Percentiles rank a stretch among this genome's conserved stretches.
phyloP scores from a whole-genome alignment of 2,888 invertebrate genomes.

The Acleris laterana region DNA sequence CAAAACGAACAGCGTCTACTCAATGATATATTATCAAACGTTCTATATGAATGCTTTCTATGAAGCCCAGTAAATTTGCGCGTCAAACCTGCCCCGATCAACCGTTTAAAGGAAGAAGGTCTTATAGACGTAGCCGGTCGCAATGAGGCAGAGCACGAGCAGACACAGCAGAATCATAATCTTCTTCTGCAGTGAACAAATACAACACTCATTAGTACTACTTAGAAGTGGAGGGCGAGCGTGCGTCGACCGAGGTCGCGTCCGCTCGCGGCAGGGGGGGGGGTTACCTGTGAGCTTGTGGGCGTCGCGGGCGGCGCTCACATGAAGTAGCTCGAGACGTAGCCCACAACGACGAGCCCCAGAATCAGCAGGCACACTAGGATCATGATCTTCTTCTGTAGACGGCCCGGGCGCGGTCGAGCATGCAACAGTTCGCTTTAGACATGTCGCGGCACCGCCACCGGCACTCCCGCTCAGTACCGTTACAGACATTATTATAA shows the following conservation, averaged over 20 bases:
- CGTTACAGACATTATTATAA: constrained; percentile 41
- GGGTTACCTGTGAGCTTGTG: constrained; percentile 77
- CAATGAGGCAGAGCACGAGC: constrained; percentile 90
- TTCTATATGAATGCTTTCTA: constrained; percentile 65
- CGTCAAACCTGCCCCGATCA: constrained; percentile 77
- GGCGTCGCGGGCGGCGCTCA: constrained; percentile 69
- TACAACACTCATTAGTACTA: constrained; percentile 76
- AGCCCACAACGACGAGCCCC: constrained; percentile 90
- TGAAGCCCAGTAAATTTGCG: constrained; percentile 61
- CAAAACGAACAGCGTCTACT: constrained; percentile 50
- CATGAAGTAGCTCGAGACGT: constrained; percentile 86
- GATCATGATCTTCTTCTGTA: constrained; percentile 96
- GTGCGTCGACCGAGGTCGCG: constrained; percentile 35
- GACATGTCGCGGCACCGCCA: constrained; percentile 46
- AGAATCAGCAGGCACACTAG: constrained; percentile 94
- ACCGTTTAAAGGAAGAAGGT: constrained; percentile 80
- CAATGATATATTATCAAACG: constrained; percentile 51
- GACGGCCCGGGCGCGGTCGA: constrained; percentile 62
- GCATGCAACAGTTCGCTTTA: constrained; percentile 81
- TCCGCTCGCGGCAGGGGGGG: constrained; percentile 45
- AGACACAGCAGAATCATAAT: constrained; percentile 96
- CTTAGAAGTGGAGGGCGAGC: constrained; percentile 60
- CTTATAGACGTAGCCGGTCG: constrained; percentile 82
- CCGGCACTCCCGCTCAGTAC: constrained; percentile 46
- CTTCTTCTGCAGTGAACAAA: constrained; percentile 92